These are phyloP conservation scores for Euura saliciscinereae DNA, from an alignment of 1,140 invertebrate genomes.

Conservation along the genomic window DNA sequence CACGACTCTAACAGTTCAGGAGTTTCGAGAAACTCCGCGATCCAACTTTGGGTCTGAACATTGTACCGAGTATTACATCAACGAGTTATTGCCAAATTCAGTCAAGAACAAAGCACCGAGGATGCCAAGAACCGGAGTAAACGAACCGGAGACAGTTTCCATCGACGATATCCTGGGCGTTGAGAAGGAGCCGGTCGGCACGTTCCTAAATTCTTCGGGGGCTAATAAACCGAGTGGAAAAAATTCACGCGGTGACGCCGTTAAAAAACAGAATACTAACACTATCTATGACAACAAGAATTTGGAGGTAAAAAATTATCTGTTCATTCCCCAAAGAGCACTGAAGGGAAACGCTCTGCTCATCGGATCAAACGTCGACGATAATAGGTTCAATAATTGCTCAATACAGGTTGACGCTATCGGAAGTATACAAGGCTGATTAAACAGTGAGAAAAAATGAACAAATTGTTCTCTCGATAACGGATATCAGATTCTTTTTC, in stretches of 20 bases:
- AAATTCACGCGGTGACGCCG: background rate
- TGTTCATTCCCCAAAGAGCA: background rate
- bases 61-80: conserved; percentile 37
- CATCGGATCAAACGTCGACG: background rate
- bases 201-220: background rate
- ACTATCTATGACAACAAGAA: background rate
- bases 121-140: background rate
- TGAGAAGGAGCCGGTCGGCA: background rate
- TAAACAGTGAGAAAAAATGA: no score
- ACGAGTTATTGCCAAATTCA: conserved; percentile 32
- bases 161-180: conserved; percentile 23
- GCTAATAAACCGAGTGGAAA: background rate
- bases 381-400: background rate
- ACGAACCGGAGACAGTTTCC: conserved; percentile 15
- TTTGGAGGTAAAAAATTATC: background rate
- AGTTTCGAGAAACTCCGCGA: conserved; percentile 47
- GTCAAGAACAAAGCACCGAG: conserved; percentile 13
- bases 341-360: background rate
- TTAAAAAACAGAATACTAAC: background rate
- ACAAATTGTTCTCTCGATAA: no score
- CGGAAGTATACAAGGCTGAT: no score
- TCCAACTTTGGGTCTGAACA: conserved; percentile 18
- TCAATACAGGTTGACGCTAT: background rate
- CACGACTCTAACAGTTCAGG: conserved; percentile 64
- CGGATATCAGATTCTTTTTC: no score